Conservation (phyloP, 2,797 vertebrate genomes). For the Clarias platycephalus region DNA sequence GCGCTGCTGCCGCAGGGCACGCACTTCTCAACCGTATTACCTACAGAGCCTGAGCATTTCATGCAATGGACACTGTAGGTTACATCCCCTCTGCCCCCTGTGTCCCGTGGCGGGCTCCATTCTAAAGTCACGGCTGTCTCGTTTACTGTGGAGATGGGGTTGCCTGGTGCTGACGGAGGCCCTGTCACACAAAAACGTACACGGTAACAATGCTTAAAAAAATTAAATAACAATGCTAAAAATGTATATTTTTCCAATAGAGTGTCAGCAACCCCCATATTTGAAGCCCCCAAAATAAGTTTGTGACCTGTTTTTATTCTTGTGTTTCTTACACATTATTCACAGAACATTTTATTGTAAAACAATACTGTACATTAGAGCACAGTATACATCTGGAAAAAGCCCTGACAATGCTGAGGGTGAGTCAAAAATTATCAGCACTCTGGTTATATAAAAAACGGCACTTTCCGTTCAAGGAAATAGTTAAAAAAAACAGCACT, state of each 20-base stretch:
- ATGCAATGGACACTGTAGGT: constrained; percentile 93
- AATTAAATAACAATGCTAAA: no score
- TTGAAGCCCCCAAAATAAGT: background rate
- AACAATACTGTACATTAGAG: background rate
- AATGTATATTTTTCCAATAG: no score
- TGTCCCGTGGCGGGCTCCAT: constrained; percentile 94
- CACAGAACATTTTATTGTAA: background rate
- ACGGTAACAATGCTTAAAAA: background rate
- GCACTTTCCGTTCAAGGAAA: no score
- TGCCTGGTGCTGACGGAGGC: constrained; percentile 91
- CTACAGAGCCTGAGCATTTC: constrained; percentile 79
- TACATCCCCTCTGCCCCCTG: constrained; percentile 90
- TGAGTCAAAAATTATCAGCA: no score
- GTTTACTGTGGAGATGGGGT: constrained; percentile 90
- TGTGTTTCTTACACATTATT: background rate
- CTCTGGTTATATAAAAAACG: no score
- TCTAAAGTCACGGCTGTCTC: constrained; percentile 92
- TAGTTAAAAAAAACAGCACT: no score
- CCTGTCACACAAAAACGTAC: constrained; percentile 61
- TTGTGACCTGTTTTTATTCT: background rate
- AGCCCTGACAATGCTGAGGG: background rate
- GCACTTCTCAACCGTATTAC: constrained; percentile 68
- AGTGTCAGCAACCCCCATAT: background rate
- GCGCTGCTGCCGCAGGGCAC: constrained; percentile 89
- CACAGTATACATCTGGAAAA: background rate